Percentiles rank a stretch among this genome's conserved stretches.
Evolutionary conservation across 1,140 invertebrate species (phyloP).

Genomic region (Solenopsis invicta): DNA sequence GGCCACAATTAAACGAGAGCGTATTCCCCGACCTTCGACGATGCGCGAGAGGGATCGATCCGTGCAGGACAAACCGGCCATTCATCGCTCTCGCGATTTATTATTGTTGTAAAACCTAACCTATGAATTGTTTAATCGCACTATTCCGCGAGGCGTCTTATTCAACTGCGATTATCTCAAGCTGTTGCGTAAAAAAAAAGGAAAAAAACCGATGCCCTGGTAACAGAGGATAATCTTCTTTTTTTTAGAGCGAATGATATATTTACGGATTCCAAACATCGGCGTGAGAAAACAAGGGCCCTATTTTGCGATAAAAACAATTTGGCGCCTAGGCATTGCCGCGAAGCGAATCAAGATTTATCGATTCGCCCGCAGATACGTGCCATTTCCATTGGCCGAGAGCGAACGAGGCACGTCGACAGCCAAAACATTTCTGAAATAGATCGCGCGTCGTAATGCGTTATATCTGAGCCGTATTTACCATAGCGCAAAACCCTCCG

Average conservation of each 20-base stretch:
- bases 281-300: constrained; percentile 22
- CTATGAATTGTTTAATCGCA: not conserved
- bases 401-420: constrained; percentile 46
- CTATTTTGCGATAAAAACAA: constrained; percentile 48
- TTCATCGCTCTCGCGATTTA: not conserved
- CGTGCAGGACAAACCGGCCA: constrained; percentile 1
- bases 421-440: constrained; percentile 71
- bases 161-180: not conserved
- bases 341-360: constrained; percentile 61
- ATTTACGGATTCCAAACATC: not conserved
- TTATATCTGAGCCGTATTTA: constrained; percentile 57
- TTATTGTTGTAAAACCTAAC: constrained; percentile 16
- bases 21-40: constrained; percentile 39
- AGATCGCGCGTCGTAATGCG: constrained; percentile 48
- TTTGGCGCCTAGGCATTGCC: constrained; percentile 31
- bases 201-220: not conserved
- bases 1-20: constrained; percentile 48
- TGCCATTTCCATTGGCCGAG: constrained; percentile 52
- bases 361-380: constrained; percentile 63
- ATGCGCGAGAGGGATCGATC: constrained; percentile 25
- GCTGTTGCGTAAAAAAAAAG: not conserved
- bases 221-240: not conserved
- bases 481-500: constrained; percentile 28
- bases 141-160: not conserved
- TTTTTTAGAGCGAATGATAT: not conserved